Evolutionary conservation across 2,113 vertebrate species (phyloP).

Genomic region (Dicentrarchus labrax): DNA sequence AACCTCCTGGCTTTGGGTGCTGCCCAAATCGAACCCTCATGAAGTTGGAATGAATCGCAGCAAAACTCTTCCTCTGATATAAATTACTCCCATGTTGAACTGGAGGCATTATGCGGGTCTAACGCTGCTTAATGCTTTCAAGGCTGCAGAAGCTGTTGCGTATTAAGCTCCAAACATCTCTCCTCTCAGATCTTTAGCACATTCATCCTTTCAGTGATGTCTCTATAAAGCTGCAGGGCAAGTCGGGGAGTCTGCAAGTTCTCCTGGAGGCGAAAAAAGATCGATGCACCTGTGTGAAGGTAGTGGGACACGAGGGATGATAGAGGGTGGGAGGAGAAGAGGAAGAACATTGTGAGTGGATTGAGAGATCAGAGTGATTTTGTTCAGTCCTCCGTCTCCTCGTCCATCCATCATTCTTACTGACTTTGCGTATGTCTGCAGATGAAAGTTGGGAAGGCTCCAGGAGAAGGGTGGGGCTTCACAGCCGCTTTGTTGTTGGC

Average conservation of each 20-base stretch:
- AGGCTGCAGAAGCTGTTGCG: conserved; percentile 35
- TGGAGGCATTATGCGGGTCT: conserved; percentile 18
- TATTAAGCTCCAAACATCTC: conserved; percentile 33
- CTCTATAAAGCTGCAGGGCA: conserved; percentile 43
- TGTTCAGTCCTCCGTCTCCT: conserved; percentile 35
- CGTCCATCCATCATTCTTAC: conserved; percentile 56
- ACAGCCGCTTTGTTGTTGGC: conserved; percentile 63
- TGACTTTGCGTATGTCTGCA: conserved; percentile 45
- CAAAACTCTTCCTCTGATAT: conserved; percentile 26
- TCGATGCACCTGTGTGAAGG: conserved; percentile 62
- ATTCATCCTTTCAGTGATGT: conserved; percentile 42
- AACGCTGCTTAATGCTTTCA: conserved; percentile 51
- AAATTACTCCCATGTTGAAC: conserved; percentile 61
- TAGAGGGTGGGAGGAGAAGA: conserved; percentile 42
- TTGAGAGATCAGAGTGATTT: conserved; percentile 62
- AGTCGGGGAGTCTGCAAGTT: conserved; percentile 16
- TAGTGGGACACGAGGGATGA: not conserved
- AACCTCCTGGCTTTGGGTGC: conserved; percentile 40
- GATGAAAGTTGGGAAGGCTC: conserved; percentile 66
- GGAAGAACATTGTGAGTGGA: conserved; percentile 37
- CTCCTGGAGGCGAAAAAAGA: conserved; percentile 37
- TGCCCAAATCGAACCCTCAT: conserved; percentile 45
- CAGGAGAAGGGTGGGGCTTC: conserved; percentile 46
- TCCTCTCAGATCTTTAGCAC: conserved; percentile 42
- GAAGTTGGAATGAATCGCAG: conserved; percentile 38